These are phyloP conservation scores for Elephas maximus DNA, from an alignment of 2,113 vertebrate species.

Conservation along the genomic window DNA sequence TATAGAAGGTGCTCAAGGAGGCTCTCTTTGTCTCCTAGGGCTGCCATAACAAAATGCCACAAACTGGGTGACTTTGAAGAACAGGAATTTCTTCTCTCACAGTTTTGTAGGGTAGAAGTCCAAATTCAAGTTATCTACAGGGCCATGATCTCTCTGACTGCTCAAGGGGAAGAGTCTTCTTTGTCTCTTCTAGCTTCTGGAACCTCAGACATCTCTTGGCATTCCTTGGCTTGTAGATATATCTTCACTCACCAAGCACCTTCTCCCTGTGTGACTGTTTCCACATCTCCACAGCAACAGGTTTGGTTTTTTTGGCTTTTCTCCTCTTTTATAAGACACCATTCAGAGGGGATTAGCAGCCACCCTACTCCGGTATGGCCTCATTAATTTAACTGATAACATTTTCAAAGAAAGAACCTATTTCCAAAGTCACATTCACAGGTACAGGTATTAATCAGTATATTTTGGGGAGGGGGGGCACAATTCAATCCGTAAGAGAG, in stretches of 20 bases:
- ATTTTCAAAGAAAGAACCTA: not conserved
- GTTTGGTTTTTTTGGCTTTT: not conserved
- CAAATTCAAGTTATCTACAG: not conserved
- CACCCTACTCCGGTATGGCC: not conserved
- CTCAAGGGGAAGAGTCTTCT: not conserved
- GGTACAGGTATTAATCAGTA: not conserved
- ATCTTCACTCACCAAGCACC: not conserved
- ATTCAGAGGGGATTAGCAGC: not conserved
- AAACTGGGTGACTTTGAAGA: not conserved
- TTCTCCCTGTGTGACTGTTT: not conserved
- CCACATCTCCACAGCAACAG: not conserved
- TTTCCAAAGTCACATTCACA: not conserved
- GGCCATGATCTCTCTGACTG: not conserved
- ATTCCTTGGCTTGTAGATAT: not conserved
- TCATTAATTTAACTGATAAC: not conserved
- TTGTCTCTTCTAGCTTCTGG: too few relatives aligned
- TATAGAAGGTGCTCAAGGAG: not conserved
- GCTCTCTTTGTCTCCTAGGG: not conserved
- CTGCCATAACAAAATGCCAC: not conserved
- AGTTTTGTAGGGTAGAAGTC: not conserved
- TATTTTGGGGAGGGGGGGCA: not conserved
- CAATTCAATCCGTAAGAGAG: not conserved
- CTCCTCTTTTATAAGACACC: not conserved
- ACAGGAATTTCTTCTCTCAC: too few relatives aligned
- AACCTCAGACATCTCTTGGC: not conserved